These are phyloP conservation scores for Pseudococcus jackbeardsleyi DNA, from an alignment of 2,888 invertebrate species.

Conservation along the genomic window DNA sequence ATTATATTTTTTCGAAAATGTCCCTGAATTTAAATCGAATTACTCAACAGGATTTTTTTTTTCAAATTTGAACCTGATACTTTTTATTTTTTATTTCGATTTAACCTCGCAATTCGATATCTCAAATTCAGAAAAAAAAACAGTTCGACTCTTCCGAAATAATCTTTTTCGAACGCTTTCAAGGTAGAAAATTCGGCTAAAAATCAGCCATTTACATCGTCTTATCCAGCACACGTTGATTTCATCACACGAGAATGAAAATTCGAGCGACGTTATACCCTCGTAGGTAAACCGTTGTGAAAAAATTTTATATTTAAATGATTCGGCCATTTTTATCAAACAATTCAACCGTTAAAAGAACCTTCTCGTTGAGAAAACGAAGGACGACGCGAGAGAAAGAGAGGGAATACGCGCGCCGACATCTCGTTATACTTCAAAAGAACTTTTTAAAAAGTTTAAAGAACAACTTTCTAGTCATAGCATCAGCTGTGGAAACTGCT, in stretches of 20 bases:
- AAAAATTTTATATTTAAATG: constrained; percentile 10
- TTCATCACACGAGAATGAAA: background rate
- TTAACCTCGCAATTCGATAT: too few relatives aligned
- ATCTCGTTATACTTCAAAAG: constrained; percentile 28
- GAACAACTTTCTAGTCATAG: constrained; percentile 24
- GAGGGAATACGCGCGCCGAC: background rate
- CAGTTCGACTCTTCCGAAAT: too few relatives aligned
- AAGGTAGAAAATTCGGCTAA: too few relatives aligned
- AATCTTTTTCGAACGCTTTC: too few relatives aligned
- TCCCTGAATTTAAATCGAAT: too few relatives aligned
- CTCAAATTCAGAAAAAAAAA: too few relatives aligned
- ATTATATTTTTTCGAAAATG: too few relatives aligned
- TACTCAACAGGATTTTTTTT: too few relatives aligned
- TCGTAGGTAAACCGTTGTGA: background rate
- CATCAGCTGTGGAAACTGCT: constrained; percentile 14
- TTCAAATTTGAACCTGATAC: too few relatives aligned
- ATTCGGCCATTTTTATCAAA: constrained; percentile 32
- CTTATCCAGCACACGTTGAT: too few relatives aligned
- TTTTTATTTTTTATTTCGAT: too few relatives aligned
- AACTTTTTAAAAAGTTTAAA: constrained; percentile 28
- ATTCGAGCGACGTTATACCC: background rate
- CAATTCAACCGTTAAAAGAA: constrained; percentile 32
- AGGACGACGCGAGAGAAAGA: background rate
- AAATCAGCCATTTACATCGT: too few relatives aligned
- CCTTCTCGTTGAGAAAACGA: background rate